phyloP scores from a whole-genome alignment of 2,797 vertebrate species.

The Adelosebastes latens region DNA sequence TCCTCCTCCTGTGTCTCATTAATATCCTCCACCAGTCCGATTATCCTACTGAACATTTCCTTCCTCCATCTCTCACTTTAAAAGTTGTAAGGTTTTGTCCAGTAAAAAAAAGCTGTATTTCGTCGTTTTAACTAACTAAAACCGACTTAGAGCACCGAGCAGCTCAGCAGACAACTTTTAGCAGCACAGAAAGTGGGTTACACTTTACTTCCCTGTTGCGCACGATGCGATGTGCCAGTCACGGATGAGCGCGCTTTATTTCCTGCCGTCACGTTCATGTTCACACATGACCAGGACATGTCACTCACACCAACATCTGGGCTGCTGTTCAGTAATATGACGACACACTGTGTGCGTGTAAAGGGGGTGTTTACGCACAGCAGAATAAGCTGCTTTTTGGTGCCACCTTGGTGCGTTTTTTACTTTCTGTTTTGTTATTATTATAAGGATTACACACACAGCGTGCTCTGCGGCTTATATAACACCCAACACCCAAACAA shows the following conservation, averaged over 20 bases:
- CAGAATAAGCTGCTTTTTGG: not conserved
- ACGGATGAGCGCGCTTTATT: conserved; percentile 38
- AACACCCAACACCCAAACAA: not conserved
- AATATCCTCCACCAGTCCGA: not conserved
- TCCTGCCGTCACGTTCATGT: conserved; percentile 61
- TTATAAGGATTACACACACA: not conserved
- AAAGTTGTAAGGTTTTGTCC: not conserved
- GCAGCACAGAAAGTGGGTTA: not conserved
- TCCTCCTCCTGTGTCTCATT: conserved; percentile 28
- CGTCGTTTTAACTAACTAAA: not conserved
- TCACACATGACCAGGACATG: not conserved
- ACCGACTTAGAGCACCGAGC: not conserved
- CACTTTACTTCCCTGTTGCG: conserved; percentile 65
- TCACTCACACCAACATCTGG: not conserved
- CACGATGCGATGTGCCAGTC: not conserved
- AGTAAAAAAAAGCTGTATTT: not conserved
- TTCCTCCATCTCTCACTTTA: not conserved
- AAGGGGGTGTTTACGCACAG: not conserved
- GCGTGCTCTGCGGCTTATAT: not conserved
- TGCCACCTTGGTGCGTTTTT: not conserved
- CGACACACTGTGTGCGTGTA: too few species aligned
- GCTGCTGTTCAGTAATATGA: not conserved
- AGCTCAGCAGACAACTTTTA: not conserved
- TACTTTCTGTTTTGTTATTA: not conserved
- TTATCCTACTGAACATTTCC: conserved; percentile 8